Evolutionary conservation across 2,888 invertebrate species (phyloP).

Genomic region (Dione juno): DNA sequence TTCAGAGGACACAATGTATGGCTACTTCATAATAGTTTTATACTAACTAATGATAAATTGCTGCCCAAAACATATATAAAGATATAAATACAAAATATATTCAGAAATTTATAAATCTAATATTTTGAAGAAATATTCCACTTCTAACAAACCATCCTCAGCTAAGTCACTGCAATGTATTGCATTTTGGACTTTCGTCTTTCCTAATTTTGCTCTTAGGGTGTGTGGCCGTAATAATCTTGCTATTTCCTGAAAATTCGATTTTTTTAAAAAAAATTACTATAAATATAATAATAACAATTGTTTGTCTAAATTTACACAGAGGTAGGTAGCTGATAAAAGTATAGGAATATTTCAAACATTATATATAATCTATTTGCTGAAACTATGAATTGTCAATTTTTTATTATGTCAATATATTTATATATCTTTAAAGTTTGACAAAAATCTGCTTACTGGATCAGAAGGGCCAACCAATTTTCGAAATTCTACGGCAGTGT

Average conservation of each 20-base stretch:
- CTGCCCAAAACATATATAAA: neutral
- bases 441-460: constrained; percentile 85
- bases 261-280: neutral
- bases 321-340: no score
- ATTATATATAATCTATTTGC: neutral
- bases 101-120: constrained; percentile 72
- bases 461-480: constrained; percentile 94
- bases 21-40: no score
- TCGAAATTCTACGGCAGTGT: constrained; percentile 89
- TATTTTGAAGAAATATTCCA: constrained; percentile 92
- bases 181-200: constrained; percentile 92
- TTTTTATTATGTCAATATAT: no score
- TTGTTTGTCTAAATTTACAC: no score
- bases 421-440: neutral
- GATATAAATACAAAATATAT: constrained; percentile 1
- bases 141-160: constrained; percentile 93
- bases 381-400: no score
- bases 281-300: no score
- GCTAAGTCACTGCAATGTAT: constrained; percentile 96
- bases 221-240: constrained; percentile 92
- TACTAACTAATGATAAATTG: neutral
- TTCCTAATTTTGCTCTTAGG: constrained; percentile 92
- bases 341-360: no score
- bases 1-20: no score
- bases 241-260: constrained; percentile 89